A percentile compares a stretch with the other conserved stretches of the same genome.
Evolutionary conservation across 2,113 vertebrate species (phyloP).

Genomic region (Quiscalus mexicanus): DNA sequence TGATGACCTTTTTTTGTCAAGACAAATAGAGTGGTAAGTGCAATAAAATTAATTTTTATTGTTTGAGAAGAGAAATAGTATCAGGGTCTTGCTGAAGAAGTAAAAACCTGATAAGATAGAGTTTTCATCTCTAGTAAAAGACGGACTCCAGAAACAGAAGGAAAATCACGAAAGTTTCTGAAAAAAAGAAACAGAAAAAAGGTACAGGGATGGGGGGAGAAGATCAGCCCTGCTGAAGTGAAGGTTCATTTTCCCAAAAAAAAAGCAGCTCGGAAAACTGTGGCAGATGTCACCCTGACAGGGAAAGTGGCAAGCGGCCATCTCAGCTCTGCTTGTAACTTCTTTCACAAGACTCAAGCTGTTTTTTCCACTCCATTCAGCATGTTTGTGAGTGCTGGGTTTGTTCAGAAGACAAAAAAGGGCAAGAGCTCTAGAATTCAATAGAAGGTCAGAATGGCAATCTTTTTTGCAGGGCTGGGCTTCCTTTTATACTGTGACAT

Average conservation of each 20-base stretch:
- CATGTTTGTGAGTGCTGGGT: constrained; percentile 60
- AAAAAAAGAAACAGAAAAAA: background rate
- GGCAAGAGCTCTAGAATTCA: constrained; percentile 67
- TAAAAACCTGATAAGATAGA: background rate
- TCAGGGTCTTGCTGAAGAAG: background rate
- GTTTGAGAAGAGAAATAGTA: background rate
- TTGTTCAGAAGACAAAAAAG: constrained; percentile 66
- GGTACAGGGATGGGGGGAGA: background rate
- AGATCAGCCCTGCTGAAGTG: background rate
- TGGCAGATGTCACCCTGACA: constrained; percentile 60
- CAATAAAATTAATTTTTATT: constrained; percentile 27
- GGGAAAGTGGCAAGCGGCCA: constrained; percentile 13
- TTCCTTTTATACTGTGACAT: constrained; percentile 73
- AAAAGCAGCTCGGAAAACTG: background rate
- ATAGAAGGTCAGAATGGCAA: constrained; percentile 73
- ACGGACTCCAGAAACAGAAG: background rate
- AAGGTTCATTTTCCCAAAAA: background rate
- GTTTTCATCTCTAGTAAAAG: background rate
- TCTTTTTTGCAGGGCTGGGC: background rate
- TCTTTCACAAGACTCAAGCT: constrained; percentile 47
- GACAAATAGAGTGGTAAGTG: constrained; percentile 34
- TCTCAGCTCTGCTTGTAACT: constrained; percentile 41
- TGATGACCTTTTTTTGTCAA: background rate
- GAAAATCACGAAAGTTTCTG: background rate
- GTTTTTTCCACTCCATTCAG: constrained; percentile 39